Conservation (phyloP, 2,888 invertebrate species). For the Bembecia ichneumoniformis region DNA sequence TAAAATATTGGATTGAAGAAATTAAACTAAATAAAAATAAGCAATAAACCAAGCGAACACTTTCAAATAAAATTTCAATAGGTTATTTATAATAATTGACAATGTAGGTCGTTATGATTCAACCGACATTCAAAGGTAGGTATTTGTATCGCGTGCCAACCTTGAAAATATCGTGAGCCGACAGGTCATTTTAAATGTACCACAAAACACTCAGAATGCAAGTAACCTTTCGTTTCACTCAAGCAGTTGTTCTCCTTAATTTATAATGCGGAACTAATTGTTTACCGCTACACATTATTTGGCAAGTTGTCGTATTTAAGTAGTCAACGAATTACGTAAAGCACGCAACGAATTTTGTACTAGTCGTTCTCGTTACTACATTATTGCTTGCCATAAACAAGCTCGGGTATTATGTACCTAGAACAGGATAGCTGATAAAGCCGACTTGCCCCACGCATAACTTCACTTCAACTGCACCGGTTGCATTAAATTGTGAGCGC, state of each 20-base stretch:
- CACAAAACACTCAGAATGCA: constrained; percentile 18
- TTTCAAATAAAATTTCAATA: too few relatives aligned
- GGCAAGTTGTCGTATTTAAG: constrained; percentile 48
- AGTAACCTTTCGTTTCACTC: constrained; percentile 35
- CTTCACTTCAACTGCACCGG: constrained; percentile 31
- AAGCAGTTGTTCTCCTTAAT: constrained; percentile 45
- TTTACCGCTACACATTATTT: constrained; percentile 32
- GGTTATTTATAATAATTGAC: background rate
- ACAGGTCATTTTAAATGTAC: constrained; percentile 33
- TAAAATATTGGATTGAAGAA: too few relatives aligned
- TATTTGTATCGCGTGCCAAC: constrained; percentile 47
- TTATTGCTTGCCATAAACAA: constrained; percentile 24
- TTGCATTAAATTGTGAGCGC: constrained; percentile 24
- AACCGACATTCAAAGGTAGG: constrained; percentile 29
- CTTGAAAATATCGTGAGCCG: constrained; percentile 48
- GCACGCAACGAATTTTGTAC: constrained; percentile 33
- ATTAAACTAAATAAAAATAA: too few relatives aligned
- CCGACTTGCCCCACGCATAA: constrained; percentile 42
- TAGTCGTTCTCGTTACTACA: constrained; percentile 32
- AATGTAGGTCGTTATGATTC: background rate
- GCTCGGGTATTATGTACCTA: constrained; percentile 29
- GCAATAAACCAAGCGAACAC: too few relatives aligned
- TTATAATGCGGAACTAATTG: constrained; percentile 57
- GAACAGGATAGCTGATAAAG: constrained; percentile 25
- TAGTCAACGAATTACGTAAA: constrained; percentile 43